These are phyloP conservation scores for Pocillopora meandrina DNA, from an alignment of 92 coral and sea anemone genomes.

Conservation along the genomic window DNA sequence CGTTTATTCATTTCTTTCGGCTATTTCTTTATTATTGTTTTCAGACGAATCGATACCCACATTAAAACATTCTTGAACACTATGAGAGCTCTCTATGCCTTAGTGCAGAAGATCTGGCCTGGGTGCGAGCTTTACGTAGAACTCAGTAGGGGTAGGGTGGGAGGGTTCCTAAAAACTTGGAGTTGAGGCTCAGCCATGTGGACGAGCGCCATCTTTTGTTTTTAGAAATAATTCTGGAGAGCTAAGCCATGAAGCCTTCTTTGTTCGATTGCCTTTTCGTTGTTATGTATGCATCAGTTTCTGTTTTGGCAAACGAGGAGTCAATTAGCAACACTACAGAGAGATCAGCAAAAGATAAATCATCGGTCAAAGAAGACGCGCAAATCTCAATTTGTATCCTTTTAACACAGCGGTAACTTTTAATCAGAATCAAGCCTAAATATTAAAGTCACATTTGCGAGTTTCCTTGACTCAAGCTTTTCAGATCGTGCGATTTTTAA, in stretches of 20 bases:
- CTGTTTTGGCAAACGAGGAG: constrained; percentile 9
- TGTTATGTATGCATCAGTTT: constrained; percentile 3
- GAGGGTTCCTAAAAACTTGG: background rate
- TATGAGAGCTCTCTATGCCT: too few species aligned
- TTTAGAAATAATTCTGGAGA: background rate
- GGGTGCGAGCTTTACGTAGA: background rate
- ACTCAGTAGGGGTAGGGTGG: constrained; percentile 19
- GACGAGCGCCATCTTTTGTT: constrained; percentile 20
- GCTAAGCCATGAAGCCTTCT: constrained; percentile 18
- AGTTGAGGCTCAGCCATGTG: constrained; percentile 32
- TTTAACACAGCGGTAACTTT: background rate
- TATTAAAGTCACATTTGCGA: background rate
- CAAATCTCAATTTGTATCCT: constrained; percentile 45
- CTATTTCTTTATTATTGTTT: too few species aligned
- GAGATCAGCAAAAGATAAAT: constrained; percentile 9
- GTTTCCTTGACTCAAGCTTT: constrained; percentile 39
- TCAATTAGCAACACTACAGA: background rate
- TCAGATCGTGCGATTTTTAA: constrained; percentile 82
- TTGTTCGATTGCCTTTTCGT: constrained; percentile 18
- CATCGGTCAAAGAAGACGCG: constrained; percentile 9
- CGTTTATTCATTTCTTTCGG: too few species aligned
- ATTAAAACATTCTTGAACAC: too few species aligned
- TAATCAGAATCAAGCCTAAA: background rate
- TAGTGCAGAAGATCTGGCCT: too few species aligned
- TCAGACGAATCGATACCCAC: too few species aligned